phyloP scores from a whole-genome alignment of 2,797 vertebrate species.

The Sebastes flavidus region DNA sequence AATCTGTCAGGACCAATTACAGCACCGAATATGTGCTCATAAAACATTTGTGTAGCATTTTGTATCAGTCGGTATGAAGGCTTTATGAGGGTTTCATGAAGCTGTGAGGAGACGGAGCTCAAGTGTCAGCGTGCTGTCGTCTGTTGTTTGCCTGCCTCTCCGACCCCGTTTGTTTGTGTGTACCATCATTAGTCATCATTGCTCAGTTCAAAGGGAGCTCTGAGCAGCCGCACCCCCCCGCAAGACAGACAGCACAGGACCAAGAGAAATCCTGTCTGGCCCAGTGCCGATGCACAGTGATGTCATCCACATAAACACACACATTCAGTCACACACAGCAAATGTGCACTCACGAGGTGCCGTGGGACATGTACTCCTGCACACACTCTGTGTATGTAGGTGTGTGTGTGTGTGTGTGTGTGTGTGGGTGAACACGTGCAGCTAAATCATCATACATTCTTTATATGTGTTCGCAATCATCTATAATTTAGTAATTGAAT shows the following conservation, averaged over 20 bases:
- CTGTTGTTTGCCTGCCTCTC: slow-evolving; percentile 38
- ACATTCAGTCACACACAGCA: slow-evolving; percentile 21
- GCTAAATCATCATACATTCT: slow-evolving; percentile 26
- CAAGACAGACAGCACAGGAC: slow-evolving; percentile 46
- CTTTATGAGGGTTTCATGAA: slow-evolving; percentile 3
- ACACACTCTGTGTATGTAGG: slow-evolving; percentile 13
- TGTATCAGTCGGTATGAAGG: not conserved
- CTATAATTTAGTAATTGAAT: not conserved
- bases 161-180: slow-evolving; percentile 52
- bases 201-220: slow-evolving; percentile 55
- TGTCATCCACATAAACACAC: slow-evolving; percentile 56
- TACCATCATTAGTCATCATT: slow-evolving; percentile 62
- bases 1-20: not conserved
- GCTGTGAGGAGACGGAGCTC: slow-evolving; percentile 23
- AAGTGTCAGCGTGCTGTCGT: slow-evolving; percentile 41
- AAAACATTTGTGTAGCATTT: not conserved
- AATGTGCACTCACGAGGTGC: slow-evolving; percentile 45
- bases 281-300: slow-evolving; percentile 60
- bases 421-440: slow-evolving; percentile 21
- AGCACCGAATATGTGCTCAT: not conserved
- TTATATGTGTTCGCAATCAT: not conserved
- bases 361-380: slow-evolving; percentile 33
- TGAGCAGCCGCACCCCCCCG: not conserved
- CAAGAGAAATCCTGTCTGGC: slow-evolving; percentile 68
- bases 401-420: not conserved